Base-by-base conservation (phyloP, 2,888 invertebrate species). In the Antheraea yamamai region DNA sequence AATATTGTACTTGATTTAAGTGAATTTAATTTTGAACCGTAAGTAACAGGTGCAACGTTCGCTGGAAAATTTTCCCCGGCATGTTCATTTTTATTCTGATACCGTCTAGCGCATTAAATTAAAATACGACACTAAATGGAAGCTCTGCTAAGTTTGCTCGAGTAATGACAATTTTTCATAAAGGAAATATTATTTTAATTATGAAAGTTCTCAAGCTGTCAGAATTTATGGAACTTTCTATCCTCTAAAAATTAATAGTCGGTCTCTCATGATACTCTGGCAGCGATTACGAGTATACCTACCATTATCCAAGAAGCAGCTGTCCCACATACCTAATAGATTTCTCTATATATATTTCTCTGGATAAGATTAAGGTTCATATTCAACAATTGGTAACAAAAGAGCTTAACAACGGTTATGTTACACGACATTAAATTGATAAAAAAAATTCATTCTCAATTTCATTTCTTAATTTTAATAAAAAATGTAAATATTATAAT, bases 41-140 rank as follows among this genome's bases (percentile, higher is more conserved):
- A 30, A 66, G 14, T 66, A 64, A 64, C 64, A 64, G 64, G 64
- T 66, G 26, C 26, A 30, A 66, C 64, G 16, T 30, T 66, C 64
- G 26, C 18, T 30, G 26, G 4, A 66, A 30, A 66, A 16, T 30
- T 14, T 66, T 66, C 2, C 14, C 30, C 26, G 64, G 4, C 26
- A 30, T 30, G 16, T 66, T 66, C 64, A 66, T 66, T 66, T 4
- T 30, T 66, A 66, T 66, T 66, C 64, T 14, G 26, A 66, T 30
- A 14, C 26, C 16, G 16, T 66, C 64, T 66, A 66, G 12, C 26
- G 16, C 64, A 66, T 66, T 66, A 26, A 66, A 66, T 30, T 66
- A 30, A 66, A 66, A 66, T 30, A 66, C 64, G 26, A 66, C 30
- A 66, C 30, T 14, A 30, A 30, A 16, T 6, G 30, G 30, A 66